Evolutionary conservation across 1,140 invertebrate genomes (phyloP), one percentile per base, ranked within the genome.

Genomic region (Calephelis virginiensis): DNA sequence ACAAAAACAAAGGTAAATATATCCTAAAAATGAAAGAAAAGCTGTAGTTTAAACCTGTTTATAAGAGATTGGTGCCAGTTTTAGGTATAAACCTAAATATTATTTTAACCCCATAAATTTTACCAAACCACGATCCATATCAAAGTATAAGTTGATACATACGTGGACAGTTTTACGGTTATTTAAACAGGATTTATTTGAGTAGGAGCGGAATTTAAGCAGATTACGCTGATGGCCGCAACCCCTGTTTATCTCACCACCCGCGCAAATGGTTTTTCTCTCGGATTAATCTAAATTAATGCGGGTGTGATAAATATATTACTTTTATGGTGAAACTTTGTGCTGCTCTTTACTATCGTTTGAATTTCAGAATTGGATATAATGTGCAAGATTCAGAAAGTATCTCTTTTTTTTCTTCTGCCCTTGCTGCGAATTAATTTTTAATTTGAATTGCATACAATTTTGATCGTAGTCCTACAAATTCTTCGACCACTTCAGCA

Each of bases 101-200:
- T 37, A 59, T 59, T 59, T 59, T 37, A 59, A 37, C 17, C 56
- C 37, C 12, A 59, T 37, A 59, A 59, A 59, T 69, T 72, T 68
- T 63, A 74, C 76, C 69, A 68, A 69, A 70, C 28, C 64, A 38
- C 48, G 66, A 78, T 77, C 77, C 74, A 76, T 69, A 75, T 73
- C 71, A 76, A 72, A 67, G 45, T 69, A 77, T 79, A 77, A 73
- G 64, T 48, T 73, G 72, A 68, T 43, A 46, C 69, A 62, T 69
- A 75, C 70, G 72, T 70, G 70, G 72, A 77, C 75, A 78, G 78
- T 77, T 81, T 68, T 73, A 75, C 72, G 76, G 76, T 70, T 77
- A 75, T 77, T 78, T 77, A 74, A 77, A 75, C 73, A 77, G 78
- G 73, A 78, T 81, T 75, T 78, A 76, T 76, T 76, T 78, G 72